phyloP scores from a whole-genome alignment of 2,797 vertebrate species.

The Lagorchestes hirsutus region DNA sequence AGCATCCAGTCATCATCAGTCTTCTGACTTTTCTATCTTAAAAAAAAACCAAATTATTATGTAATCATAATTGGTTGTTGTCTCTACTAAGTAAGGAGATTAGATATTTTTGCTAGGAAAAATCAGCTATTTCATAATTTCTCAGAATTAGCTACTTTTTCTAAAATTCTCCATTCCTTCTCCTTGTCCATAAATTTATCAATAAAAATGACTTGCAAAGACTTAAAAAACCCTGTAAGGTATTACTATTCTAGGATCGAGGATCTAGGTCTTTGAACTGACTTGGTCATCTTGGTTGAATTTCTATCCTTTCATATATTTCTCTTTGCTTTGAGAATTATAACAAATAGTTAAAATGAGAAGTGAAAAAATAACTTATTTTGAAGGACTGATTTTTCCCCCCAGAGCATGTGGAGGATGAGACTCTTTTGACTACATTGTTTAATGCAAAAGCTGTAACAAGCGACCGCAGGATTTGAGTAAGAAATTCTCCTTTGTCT shows the following conservation, averaged over 20 bases:
- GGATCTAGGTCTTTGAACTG: background rate
- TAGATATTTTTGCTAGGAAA: background rate
- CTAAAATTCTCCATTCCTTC: background rate
- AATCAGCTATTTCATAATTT: background rate
- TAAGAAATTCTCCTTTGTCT: background rate
- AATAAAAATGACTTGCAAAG: background rate
- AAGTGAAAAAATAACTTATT: background rate
- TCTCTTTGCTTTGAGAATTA: background rate
- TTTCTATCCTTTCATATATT: background rate
- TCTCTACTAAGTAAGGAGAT: background rate
- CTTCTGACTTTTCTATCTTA: background rate
- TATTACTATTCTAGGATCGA: background rate
- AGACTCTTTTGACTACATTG: background rate
- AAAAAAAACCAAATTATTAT: background rate
- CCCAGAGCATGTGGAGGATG: background rate
- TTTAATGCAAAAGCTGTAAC: background rate
- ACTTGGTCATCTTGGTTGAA: background rate
- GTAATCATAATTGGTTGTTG: background rate
- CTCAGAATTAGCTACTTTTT: background rate
- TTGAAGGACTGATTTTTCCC: background rate
- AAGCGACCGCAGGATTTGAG: background rate
- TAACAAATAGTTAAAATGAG: background rate
- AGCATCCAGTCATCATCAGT: background rate
- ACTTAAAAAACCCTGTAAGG: background rate
- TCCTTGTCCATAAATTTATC: background rate